A percentile compares a stretch with the other conserved stretches of the same genome.
Evolutionary conservation across 2,888 invertebrate species (phyloP).

Genomic region (Ferrisia virgata): DNA sequence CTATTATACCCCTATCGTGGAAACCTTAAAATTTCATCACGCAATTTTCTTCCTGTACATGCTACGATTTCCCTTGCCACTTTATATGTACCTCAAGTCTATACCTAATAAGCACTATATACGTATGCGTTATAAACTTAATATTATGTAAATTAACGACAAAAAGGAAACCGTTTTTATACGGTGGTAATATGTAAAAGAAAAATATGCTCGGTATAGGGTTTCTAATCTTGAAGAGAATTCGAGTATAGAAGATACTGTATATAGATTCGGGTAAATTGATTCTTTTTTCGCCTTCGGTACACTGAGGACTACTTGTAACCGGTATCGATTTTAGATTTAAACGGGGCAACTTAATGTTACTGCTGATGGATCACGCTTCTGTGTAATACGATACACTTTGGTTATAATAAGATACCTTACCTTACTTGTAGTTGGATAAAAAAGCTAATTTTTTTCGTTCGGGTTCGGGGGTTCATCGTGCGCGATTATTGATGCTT

Average conservation of each 20-base stretch:
- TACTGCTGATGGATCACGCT: neutral
- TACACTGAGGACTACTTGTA: neutral
- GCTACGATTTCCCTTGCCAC: neutral
- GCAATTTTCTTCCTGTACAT: constrained; percentile 2
- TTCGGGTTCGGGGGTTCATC: too few species aligned
- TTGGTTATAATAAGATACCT: neutral
- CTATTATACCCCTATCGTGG: neutral
- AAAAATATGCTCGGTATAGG: neutral
- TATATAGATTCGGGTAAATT: neutral
- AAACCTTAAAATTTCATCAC: constrained; percentile 1
- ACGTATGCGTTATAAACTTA: neutral
- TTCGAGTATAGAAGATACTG: neutral
- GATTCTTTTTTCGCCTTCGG: neutral
- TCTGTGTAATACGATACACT: constrained; percentile 5
- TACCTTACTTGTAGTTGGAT: neutral
- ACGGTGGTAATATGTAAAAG: neutral
- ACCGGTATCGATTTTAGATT: constrained; percentile 17
- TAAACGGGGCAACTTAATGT: neutral
- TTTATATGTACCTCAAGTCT: too few species aligned
- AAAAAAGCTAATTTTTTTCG: neutral
- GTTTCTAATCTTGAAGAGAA: neutral
- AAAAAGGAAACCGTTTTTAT: neutral
- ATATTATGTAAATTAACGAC: neutral
- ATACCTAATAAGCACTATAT: neutral
- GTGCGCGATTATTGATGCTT: too few species aligned